Conservation (phyloP, 92 coral and sea anemone genomes). For the Galaxea fascicularis region DNA sequence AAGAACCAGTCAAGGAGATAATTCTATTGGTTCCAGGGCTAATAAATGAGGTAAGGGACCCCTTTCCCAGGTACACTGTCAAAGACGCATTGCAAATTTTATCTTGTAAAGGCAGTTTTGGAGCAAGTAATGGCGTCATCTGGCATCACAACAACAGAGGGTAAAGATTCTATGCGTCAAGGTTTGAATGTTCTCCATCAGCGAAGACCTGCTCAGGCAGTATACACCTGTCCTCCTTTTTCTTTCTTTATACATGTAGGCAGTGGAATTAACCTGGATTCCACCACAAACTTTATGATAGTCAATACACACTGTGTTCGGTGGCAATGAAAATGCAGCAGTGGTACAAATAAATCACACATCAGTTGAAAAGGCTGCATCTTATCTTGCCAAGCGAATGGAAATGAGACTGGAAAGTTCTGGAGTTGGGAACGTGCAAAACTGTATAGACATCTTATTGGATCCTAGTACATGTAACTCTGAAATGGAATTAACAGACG, state of each 20-base stretch:
- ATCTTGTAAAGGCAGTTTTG: neutral
- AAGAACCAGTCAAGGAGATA: slow-evolving; percentile 34
- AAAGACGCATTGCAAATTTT: slow-evolving; percentile 44
- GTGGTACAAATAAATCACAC: slow-evolving; percentile 29
- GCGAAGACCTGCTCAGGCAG: slow-evolving; percentile 27
- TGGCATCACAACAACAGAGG: neutral
- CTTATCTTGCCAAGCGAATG: slow-evolving; percentile 16
- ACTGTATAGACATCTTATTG: slow-evolving; percentile 1
- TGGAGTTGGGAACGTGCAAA: slow-evolving; percentile 25
- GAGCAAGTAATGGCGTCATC: neutral
- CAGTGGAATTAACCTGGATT: slow-evolving; percentile 13
- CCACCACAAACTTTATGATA: slow-evolving; percentile 4
- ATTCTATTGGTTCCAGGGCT: slow-evolving; percentile 26
- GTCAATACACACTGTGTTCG: slow-evolving; percentile 39
- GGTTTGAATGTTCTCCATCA: neutral
- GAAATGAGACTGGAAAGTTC: slow-evolving; percentile 8
- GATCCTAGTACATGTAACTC: neutral
- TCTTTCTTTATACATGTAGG: slow-evolving; percentile 11
- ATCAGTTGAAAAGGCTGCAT: slow-evolving; percentile 30
- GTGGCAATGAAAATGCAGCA: slow-evolving; percentile 30
- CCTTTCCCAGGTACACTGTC: slow-evolving; percentile 1
- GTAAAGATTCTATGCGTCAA: neutral
- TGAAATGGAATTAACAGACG: slow-evolving; percentile 6
- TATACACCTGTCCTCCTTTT: slow-evolving; percentile 22
- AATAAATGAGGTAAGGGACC: slow-evolving; percentile 42